Evolutionary conservation across 64 coral and sea anemone genomes (phyloP), one percentile per base, ranked within the genome.

Genomic region (Actinia equina): DNA sequence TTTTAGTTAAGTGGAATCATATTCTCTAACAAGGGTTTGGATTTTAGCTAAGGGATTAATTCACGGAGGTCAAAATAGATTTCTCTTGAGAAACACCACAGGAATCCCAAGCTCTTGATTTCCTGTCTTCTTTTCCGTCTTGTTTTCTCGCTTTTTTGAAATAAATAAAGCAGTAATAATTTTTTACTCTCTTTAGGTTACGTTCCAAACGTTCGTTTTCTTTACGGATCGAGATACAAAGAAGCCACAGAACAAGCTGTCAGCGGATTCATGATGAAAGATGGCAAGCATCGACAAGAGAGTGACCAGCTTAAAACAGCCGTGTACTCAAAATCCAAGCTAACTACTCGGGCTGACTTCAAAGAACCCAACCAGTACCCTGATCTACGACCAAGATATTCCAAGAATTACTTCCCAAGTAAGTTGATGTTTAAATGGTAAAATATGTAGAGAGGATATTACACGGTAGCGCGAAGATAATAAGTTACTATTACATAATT

Each of bases 341-440:
- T 99, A 13, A 64, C 69, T 22, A 65, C 60, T 41, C 44, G 76
- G 14, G 67, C 44, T 37, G 81, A 79, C 43, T 95, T 88, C 86
- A 44, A 84, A 82, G 97, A 95, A 46, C 93, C 97, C 3, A 90
- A 80, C 20, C 81, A 87, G 41, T 95, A 99, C 44, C 97, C 97
- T 27, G 97, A 99, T 79, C 82, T 93, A 12, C 71, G 86, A 19
- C 97, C 97, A 49, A 89, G 86, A 84, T 99, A 93, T 83, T 63
- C 84, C 41, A 99, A 99, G 57, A 90, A 90, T 18, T 99, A 99
- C 85, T 86, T 86, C 25, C 93, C 97, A 76, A 99, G 97, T 99
- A 88, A 82, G 91, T 88, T 20, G 1, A 25, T 8, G 22, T 2
- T 79, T 7, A 67, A 30, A 87, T 37, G 30, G 30, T 37, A 37